Evolutionary conservation across 2,888 invertebrate genomes (phyloP), one percentile per base, ranked within the genome.

Genomic region (Drosophila meridionalis): DNA sequence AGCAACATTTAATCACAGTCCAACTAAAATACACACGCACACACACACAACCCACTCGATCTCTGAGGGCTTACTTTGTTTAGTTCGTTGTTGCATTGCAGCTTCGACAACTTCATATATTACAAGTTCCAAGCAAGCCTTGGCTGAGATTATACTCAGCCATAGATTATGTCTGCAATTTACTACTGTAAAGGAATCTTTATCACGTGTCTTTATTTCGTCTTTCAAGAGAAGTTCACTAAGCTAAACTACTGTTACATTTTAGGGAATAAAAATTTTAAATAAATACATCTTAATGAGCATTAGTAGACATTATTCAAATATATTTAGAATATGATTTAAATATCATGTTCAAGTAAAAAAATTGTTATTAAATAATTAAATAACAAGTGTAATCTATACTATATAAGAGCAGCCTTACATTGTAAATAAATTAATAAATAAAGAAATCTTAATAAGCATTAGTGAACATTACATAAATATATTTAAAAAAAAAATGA

Each of bases 61-160:
- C 53, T 62, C 57, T 4, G 47, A 48, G 45, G 34, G 58, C 53
- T 67, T 56, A 63, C 48, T 45, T 59, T 56, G 57, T 65, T 66
- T 68, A 57, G 59, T 56, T 63, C 28, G 32, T 26, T 64, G 40
- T 36, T 59, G 56, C 45, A 40, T 3, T 34, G 52, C 34, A 55
- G 32, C 65, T 63, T 69, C 72, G 81, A 69, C 78, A 71, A 62
- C 80, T 89, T 72, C 80, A 89, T 85, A 87, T 87, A 83, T 89
- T 73, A 60, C 68, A 52, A 30, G 48, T 38, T 47, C 58, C 60
- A 43, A 43, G 57, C 42, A 65, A 26, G 8, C 36, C 52, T 45
- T 63, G 55, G 58, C 58, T 12, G n/a, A 48, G 77, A 67, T 67
- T 75, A 61, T 7, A 43, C 62, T 58, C 52, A 48, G 50, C 52